Evolutionary conservation across 2,797 vertebrate species (phyloP), one percentile per base, ranked within the genome.

Genomic region (Diceros bicornis): DNA sequence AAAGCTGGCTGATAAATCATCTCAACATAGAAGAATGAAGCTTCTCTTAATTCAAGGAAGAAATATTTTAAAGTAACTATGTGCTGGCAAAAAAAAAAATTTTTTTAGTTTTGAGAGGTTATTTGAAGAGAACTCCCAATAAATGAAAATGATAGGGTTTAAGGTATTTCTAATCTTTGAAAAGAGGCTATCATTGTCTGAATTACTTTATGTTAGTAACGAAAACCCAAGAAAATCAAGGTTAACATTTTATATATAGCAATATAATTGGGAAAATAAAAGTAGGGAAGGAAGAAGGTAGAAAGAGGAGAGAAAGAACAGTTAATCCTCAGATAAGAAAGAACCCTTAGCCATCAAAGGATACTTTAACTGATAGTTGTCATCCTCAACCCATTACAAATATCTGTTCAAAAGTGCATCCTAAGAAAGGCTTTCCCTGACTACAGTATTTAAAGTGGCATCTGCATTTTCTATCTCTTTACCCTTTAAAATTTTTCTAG

Each of bases 1-100:
- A 92, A 97, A 83, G 25, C 47, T 37, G 44, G 78, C 41, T 89
- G 88, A 97, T 96, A 96, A 95, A 91, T 97, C 81, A 89, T 89
- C 52, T 96, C 34, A 71, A 9, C 61, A 95, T 61, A 89, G 66
- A 96, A 93, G 77, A 96, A 92, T 81, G 71, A 95, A 97, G 66
- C 47, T 52, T 93, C 57, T 72, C 52, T 89, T 97, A 97, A 96
- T 94, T 95, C 69, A 94, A 78, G 37, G 29, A 79, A 83, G 90
- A 93, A 93, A 94, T 86, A 94, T 92, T 88, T 82, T 88, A 90
- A 69, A 94, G 25, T 82, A 77, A 87, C 77, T 88, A 59, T 84
- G 4, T 72, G 17, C 25, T 92, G 44, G 17, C 34, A 62, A 82
- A 89, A 75, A 82, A 44, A 82, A 89, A 75, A 82, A 44, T 3